phyloP scores from a whole-genome alignment of 1,140 invertebrate genomes.

The Panulirus ornatus region DNA sequence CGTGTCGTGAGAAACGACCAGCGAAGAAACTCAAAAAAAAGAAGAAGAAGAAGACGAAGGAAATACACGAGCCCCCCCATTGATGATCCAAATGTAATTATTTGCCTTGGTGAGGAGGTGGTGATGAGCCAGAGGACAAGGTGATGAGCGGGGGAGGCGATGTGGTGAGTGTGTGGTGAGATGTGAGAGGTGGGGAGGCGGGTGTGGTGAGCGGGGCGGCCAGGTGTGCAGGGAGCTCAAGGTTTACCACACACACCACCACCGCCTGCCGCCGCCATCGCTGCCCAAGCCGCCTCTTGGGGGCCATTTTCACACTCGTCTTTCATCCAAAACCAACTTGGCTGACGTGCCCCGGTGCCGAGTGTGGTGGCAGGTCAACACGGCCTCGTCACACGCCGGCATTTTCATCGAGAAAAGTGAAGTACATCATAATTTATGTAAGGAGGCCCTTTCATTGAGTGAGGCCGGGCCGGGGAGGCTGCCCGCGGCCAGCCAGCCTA shows the following conservation, averaged over 20 bases:
- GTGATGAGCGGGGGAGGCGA: too few relatives aligned
- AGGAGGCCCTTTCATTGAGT: slow-evolving; percentile 66
- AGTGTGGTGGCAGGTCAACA: slow-evolving; percentile 15
- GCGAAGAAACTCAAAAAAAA: too few relatives aligned
- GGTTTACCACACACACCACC: neutral
- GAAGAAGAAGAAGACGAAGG: too few relatives aligned
- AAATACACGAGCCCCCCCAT: too few relatives aligned
- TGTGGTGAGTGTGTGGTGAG: slow-evolving; percentile 36
- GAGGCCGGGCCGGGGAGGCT: slow-evolving; percentile 21
- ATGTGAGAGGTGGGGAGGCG: neutral
- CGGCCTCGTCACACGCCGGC: neutral
- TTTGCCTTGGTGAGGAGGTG: too few relatives aligned
- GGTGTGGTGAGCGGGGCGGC: neutral
- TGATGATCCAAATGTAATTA: too few relatives aligned
- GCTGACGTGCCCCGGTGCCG: neutral
- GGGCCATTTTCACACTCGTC: slow-evolving; percentile 4
- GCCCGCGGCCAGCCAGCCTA: slow-evolving; percentile 48
- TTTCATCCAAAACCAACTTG: too few relatives aligned
- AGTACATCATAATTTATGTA: slow-evolving; percentile 68
- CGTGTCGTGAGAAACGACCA: too few relatives aligned
- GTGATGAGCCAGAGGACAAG: too few relatives aligned
- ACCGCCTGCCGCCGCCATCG: neutral
- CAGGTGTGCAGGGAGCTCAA: slow-evolving; percentile 8
- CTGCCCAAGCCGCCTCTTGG: neutral
- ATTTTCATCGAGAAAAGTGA: slow-evolving; percentile 35